Conservation (phyloP, 53 echinoderm and acorn worm genomes). For the Luidia sarsii region DNA sequence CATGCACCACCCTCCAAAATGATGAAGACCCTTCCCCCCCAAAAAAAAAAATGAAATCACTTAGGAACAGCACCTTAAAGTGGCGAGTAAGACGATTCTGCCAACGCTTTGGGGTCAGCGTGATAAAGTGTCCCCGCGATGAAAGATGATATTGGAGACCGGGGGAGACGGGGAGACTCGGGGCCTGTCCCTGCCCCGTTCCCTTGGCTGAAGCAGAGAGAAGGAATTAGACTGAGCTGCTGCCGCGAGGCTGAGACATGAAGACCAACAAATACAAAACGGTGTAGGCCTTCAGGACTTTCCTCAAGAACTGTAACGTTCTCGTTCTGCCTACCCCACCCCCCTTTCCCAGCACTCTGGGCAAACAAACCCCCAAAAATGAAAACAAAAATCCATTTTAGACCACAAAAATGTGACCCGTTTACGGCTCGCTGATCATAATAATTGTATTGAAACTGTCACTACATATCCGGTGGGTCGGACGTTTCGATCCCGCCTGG, state of each 20-base stretch:
- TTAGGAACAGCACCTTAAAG: conserved; percentile 3
- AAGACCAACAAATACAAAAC: neutral
- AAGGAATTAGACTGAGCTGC: neutral
- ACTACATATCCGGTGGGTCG: too few relatives aligned
- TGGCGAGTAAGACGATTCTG: neutral
- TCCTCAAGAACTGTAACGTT: neutral
- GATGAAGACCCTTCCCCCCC: neutral
- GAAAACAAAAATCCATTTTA: too few relatives aligned
- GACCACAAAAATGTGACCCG: too few relatives aligned
- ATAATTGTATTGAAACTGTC: too few relatives aligned
- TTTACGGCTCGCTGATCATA: too few relatives aligned
- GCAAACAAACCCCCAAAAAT: too few relatives aligned
- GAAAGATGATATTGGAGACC: conserved; percentile 3
- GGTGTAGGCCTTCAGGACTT: neutral
- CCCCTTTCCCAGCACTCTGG: too few relatives aligned
- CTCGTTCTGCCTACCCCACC: neutral
- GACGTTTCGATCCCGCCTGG: too few relatives aligned
- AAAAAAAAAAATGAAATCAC: conserved; percentile 19
- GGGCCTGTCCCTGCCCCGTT: too few relatives aligned
- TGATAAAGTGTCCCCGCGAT: neutral
- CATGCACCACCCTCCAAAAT: neutral
- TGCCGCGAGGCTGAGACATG: neutral
- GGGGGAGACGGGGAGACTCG: too few relatives aligned
- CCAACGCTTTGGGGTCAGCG: neutral
- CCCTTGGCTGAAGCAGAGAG: too few relatives aligned